Evolutionary conservation across 2,888 invertebrate species (phyloP).

Genomic region (Drosophila anomalata): DNA sequence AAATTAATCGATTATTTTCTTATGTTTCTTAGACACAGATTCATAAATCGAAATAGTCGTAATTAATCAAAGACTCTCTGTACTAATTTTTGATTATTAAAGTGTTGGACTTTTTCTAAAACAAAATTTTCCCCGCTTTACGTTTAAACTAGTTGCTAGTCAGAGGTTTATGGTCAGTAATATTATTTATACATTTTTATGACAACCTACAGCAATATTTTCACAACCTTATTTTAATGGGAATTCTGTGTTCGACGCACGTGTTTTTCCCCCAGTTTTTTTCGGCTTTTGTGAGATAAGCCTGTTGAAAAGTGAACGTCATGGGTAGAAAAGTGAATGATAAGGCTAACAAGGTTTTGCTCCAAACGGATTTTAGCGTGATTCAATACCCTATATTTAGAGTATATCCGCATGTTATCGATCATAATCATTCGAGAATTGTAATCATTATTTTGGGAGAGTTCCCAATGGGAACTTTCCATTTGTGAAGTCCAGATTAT

Average conservation of each 20-base stretch:
- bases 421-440: not conserved
- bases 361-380: slow-evolving; percentile 25
- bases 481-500: too few species aligned
- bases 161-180: not conserved
- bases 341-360: slow-evolving; percentile 39
- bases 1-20: too few species aligned
- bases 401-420: not conserved
- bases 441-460: not conserved
- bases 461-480: not conserved
- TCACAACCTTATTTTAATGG: slow-evolving; percentile 19
- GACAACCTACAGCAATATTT: not conserved
- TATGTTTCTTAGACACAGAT: too few species aligned
- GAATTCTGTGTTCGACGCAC: slow-evolving; percentile 21
- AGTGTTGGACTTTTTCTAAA: too few species aligned
- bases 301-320: slow-evolving; percentile 56
- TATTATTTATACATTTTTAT: slow-evolving; percentile 7
- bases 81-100: too few species aligned
- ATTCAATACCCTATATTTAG: slow-evolving; percentile 31
- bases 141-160: not conserved
- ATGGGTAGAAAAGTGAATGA: slow-evolving; percentile 34
- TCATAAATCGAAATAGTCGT: too few species aligned
- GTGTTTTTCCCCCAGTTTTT: slow-evolving; percentile 14
- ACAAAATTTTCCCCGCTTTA: not conserved
- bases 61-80: too few species aligned
- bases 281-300: slow-evolving; percentile 43